Evolutionary conservation across 2,888 invertebrate genomes (phyloP).

Genomic region (Agrotis clavis): DNA sequence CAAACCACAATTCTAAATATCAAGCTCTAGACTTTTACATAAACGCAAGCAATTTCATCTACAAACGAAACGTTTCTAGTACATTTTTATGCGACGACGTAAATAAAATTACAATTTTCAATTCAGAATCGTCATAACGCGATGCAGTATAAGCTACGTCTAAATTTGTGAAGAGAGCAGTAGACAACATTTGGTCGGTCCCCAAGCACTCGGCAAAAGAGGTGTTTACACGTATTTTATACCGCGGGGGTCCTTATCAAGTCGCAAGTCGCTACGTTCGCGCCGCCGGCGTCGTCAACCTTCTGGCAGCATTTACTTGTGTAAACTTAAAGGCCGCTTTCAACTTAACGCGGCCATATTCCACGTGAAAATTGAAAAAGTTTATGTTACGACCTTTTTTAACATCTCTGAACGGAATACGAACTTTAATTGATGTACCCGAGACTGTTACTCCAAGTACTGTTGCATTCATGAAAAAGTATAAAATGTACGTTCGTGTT

Average conservation of each 20-base stretch:
- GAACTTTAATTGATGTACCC: conserved; percentile 78
- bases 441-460: conserved; percentile 40
- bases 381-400: conserved; percentile 88
- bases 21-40: conserved; percentile 31
- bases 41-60: conserved; percentile 56
- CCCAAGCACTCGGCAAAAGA: conserved; percentile 78
- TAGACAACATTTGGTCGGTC: conserved; percentile 80
- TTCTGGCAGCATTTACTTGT: conserved; percentile 85
- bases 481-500: conserved; percentile 50
- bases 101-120: conserved; percentile 71
- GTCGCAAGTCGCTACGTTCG: conserved; percentile 84
- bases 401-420: conserved; percentile 81
- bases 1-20: conserved; percentile 29
- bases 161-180: conserved; percentile 78
- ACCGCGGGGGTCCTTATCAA: conserved; percentile 83
- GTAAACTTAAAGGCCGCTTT: conserved; percentile 70
- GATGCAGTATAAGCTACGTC: conserved; percentile 60
- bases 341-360: conserved; percentile 86
- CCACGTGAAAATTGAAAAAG: conserved; percentile 90
- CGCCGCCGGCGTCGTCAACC: conserved; percentile 85
- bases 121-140: conserved; percentile 65
- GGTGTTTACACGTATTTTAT: conserved; percentile 89
- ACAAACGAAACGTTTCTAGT: conserved; percentile 50
- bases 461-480: conserved; percentile 43
- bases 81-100: conserved; percentile 59